phyloP scores from a whole-genome alignment of 2,797 vertebrate species.

The Gastrophryne carolinensis region DNA sequence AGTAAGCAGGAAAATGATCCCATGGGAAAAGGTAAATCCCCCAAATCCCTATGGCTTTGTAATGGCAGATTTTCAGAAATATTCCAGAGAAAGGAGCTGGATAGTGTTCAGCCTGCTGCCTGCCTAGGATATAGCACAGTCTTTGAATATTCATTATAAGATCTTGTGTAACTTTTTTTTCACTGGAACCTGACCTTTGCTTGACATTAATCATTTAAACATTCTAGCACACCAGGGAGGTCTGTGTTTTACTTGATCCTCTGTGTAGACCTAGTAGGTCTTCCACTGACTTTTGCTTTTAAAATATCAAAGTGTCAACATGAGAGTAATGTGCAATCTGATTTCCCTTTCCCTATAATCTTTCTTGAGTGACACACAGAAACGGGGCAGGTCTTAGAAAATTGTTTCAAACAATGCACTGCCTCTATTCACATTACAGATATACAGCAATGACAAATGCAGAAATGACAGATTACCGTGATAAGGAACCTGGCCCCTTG shows the following conservation, averaged over 20 bases:
- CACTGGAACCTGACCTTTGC: conserved; percentile 16
- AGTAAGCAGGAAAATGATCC: no score
- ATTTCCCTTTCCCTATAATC: neutral
- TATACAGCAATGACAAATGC: neutral
- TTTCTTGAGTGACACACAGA: conserved; percentile 12
- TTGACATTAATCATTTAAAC: conserved; percentile 35
- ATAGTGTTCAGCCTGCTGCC: neutral
- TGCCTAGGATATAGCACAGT: neutral
- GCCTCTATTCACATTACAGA: neutral
- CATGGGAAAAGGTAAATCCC: neutral
- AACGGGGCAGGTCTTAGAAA: neutral
- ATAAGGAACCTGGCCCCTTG: neutral
- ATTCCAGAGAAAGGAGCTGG: neutral
- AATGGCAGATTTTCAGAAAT: neutral
- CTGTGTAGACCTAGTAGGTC: neutral
- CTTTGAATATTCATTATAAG: conserved; percentile 11
- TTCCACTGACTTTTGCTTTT: conserved; percentile 2
- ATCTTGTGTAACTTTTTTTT: conserved; percentile 2
- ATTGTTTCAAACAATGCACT: neutral
- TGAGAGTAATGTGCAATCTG: neutral
- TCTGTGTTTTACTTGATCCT: neutral
- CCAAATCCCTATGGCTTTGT: neutral
- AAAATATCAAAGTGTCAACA: conserved; percentile 2
- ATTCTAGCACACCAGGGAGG: neutral
- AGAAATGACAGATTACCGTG: neutral